These are phyloP conservation scores for Ctena decussata DNA, from an alignment of 2,888 invertebrate species.

Conservation along the genomic window DNA sequence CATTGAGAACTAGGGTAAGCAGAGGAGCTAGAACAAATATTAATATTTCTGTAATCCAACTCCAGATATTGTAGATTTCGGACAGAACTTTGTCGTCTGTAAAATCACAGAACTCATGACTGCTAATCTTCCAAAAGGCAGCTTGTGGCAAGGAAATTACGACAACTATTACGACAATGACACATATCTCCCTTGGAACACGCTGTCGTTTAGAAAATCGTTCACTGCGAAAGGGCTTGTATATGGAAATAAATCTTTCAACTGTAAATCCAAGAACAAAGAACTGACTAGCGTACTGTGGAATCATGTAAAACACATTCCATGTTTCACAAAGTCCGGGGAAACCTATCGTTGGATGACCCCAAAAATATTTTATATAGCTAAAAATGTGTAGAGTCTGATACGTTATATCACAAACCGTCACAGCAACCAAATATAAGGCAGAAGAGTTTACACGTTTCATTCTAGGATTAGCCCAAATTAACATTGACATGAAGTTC, in stretches of 20 bases:
- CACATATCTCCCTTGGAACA: constrained; percentile 79
- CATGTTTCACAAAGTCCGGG: constrained; percentile 82
- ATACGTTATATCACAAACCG: constrained; percentile 81
- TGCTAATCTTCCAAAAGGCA: constrained; percentile 81
- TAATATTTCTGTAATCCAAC: constrained; percentile 76
- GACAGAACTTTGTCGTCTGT: constrained; percentile 40
- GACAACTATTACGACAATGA: constrained; percentile 71
- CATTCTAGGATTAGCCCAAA: constrained; percentile 83
- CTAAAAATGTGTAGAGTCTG: constrained; percentile 80
- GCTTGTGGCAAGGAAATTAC: constrained; percentile 80
- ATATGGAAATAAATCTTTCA: constrained; percentile 84
- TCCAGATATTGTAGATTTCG: constrained; percentile 75
- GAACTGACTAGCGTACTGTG: constrained; percentile 84
- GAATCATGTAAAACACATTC: constrained; percentile 81
- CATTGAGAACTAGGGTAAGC: constrained; percentile 75
- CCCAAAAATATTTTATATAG: constrained; percentile 84
- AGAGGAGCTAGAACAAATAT: constrained; percentile 78
- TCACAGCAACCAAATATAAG: constrained; percentile 83
- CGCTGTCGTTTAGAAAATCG: constrained; percentile 79
- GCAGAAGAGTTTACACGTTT: constrained; percentile 84
- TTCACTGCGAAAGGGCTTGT: constrained; percentile 81
- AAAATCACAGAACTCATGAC: constrained; percentile 58
- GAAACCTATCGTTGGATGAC: constrained; percentile 69
- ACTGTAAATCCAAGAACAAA: constrained; percentile 85
- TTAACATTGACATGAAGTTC: constrained; percentile 80